A percentile compares a stretch with the other conserved stretches of the same genome.
Evolutionary conservation across 2,888 invertebrate genomes (phyloP).

Genomic region (Graphium colonna): DNA sequence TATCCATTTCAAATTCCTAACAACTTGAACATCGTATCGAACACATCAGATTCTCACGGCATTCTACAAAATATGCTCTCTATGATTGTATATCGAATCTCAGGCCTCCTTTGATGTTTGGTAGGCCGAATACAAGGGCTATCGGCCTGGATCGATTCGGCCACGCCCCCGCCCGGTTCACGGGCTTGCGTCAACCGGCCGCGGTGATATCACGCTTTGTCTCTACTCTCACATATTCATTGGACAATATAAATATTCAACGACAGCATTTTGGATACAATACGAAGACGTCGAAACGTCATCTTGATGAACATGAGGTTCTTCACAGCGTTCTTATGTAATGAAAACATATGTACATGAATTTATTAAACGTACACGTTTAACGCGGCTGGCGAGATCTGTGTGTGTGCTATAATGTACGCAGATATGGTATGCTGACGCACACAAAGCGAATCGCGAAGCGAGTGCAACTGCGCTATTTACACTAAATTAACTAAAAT

Average conservation of each 20-base stretch:
- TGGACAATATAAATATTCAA: conserved; percentile 34
- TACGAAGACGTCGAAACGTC: conserved; percentile 7
- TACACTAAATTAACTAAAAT: too few relatives aligned
- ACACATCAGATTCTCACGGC: conserved; percentile 46
- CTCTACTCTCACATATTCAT: conserved; percentile 31
- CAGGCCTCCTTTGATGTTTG: conserved; percentile 58
- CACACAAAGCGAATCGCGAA: too few relatives aligned
- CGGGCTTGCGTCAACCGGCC: conserved; percentile 56
- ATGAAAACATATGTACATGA: neutral
- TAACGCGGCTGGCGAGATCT: neutral
- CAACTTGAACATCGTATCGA: too few relatives aligned
- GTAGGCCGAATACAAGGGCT: conserved; percentile 69
- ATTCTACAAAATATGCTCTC: too few relatives aligned
- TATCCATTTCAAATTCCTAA: too few relatives aligned
- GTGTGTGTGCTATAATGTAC: neutral
- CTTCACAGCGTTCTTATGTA: too few relatives aligned
- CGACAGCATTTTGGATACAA: neutral
- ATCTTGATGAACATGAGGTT: too few relatives aligned
- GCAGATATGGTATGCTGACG: neutral
- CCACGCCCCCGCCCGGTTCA: conserved; percentile 53
- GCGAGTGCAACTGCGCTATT: too few relatives aligned
- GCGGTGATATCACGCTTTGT: conserved; percentile 48
- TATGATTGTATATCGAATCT: conserved; percentile 60
- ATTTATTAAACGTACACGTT: neutral
- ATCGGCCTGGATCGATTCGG: conserved; percentile 45